phyloP scores from a whole-genome alignment of 2,888 invertebrate species.

The Limnephilus rhombicus region DNA sequence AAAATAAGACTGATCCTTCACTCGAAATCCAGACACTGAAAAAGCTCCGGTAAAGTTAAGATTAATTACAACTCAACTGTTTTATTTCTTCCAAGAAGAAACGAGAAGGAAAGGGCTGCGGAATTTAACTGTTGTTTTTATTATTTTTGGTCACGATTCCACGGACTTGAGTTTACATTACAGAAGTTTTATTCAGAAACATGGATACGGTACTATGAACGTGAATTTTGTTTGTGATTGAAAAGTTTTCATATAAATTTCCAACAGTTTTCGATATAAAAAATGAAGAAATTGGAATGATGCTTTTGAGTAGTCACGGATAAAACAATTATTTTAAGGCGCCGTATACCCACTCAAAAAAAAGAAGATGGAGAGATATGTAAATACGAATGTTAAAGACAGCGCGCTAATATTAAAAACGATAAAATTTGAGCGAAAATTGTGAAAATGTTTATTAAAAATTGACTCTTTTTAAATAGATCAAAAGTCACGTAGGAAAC shows the following conservation, averaged over 20 bases:
- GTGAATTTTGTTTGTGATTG: not conserved
- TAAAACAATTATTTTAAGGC: no score
- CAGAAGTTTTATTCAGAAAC: not conserved
- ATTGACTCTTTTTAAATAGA: no score
- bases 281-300: no score
- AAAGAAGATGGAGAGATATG: no score
- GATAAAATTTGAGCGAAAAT: no score
- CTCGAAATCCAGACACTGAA: not conserved
- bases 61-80: not conserved
- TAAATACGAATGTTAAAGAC: no score
- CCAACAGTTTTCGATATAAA: no score
- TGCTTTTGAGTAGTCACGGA: no score
- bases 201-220: not conserved
- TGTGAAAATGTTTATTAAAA: no score
- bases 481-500: no score
- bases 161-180: not conserved
- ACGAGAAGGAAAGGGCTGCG: not conserved
- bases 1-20: not conserved
- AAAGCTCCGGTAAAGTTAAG: not conserved
- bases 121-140: not conserved
- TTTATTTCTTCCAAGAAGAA: not conserved
- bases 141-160: not conserved
- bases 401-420: no score
- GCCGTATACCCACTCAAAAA: no score
- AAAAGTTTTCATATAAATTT: not conserved